Base-by-base conservation (phyloP, 2,113 vertebrate genomes). In the Solea senegalensis region DNA sequence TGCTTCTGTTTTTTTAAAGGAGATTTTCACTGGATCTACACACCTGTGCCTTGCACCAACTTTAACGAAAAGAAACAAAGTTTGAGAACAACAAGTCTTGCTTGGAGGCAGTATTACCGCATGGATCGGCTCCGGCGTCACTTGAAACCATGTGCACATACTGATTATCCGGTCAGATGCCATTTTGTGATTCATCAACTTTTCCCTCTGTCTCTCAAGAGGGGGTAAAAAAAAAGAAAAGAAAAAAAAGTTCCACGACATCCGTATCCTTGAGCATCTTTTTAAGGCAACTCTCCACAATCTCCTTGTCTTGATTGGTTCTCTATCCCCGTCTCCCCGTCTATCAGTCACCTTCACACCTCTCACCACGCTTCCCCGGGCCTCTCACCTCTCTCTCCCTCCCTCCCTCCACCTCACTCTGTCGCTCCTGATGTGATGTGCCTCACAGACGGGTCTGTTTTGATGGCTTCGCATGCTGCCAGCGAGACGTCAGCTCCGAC, bases 401-500 rank as follows among this genome's bases (percentile, higher is more conserved):
- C 7, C 12, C 63, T 4, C 49, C 16, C 21, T 8, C 16, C 9
- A 6, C 51, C 40, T 48, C n/a, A 11, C 50, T 11, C 55, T 9
- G 3, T 70, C 77, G 67, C 43, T 53, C 44, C 64, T 53, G 81
- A 34, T 26, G 74, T 60, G 63, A 74, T 62, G 56, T 52, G 72
- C 70, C 69, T 81, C 65, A 21, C 76, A 68, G 51, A 49, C 21
- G 46, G 39, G 63, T 83, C 49, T 88, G 68, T 67, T 86, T 80
- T 87, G 88, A 88, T 51, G 61, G 65, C 80, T 69, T 71, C 60
- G 82, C 80, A 67, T 88, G 82, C 75, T 48, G 75, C 69, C 45
- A 71, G 75, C 8, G 10, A 26, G 51, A 71, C 66, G 74, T 90
- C 87, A 88, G n/a, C 74, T 87, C 60, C 53, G 12, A 5, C 72